Evolutionary conservation across 2,888 invertebrate species (phyloP).

Genomic region (Chrysodeixis includens): DNA sequence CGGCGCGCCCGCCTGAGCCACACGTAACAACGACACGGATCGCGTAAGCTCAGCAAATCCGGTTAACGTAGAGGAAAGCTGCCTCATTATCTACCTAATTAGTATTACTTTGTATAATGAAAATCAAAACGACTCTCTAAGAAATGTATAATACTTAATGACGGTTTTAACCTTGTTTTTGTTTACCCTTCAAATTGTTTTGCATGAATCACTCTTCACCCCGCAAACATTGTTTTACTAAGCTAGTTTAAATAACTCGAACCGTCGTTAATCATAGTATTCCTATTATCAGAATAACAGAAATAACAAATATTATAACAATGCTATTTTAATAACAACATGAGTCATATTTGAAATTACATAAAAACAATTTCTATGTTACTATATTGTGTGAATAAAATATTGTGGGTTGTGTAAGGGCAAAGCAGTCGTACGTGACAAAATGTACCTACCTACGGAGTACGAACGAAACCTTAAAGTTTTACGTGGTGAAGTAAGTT

Average conservation of each 20-base stretch:
- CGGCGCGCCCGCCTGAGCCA: conserved; percentile 20
- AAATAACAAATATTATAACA: conserved; percentile 4
- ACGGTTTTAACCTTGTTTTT: not conserved
- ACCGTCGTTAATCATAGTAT: not conserved
- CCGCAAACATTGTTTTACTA: not conserved
- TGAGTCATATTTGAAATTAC: not conserved
- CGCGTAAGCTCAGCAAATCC: conserved; percentile 46
- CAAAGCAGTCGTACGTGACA: not conserved
- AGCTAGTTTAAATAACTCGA: not conserved
- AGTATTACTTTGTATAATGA: not conserved
- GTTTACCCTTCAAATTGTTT: not conserved
- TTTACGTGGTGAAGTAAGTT: not conserved
- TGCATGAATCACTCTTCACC: not conserved
- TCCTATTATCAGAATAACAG: conserved; percentile 4
- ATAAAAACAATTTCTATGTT: not conserved
- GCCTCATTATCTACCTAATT: conserved; percentile 27
- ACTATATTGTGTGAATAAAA: conserved; percentile 1
- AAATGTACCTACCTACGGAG: not conserved
- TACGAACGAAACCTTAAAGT: not conserved
- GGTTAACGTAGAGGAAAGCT: conserved; percentile 48
- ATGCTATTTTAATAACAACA: conserved; percentile 1
- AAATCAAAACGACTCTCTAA: not conserved
- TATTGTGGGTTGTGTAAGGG: not conserved
- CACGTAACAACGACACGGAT: conserved; percentile 33
- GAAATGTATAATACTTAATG: not conserved